Evolutionary conservation across 2,888 invertebrate species (phyloP), one percentile per base, ranked within the genome.

Genomic region (Erebia ligea): DNA sequence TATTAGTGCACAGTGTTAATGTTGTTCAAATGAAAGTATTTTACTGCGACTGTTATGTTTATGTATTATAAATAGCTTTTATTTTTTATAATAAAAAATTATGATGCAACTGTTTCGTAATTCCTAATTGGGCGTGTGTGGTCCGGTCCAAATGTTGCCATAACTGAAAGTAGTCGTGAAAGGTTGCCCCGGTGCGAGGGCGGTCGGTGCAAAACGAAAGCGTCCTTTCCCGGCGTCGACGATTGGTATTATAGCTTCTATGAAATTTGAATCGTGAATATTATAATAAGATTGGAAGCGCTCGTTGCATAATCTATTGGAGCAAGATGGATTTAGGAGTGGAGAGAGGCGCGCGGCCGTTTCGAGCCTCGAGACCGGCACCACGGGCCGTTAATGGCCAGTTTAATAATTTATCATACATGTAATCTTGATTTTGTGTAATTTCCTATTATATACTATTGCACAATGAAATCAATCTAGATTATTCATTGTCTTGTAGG

Each of bases 1-100:
- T 92, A 91, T 91, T 90, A 89, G 89, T 89, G 91, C 91, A 92
- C 91, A 87, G 86, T 91, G 91, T 92, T 92, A 88, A 86, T 84
- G 88, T 89, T 88, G 82, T 88, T 83, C 83, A 82, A 86, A 87
- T 84, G 84, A 86, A 86, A 86, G 85, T 86, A 86, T 86, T 86
- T 85, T 87, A 85, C 83, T 88, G 87, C 88, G 88, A 90, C 89
- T 92, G 92, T 92, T 92, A 90, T 84, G 88, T 80, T 91, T 89
- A 90, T 91, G 87, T 91, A 89, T 90, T 86, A 85, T 88, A 87
- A 86, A 85, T 89, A 89, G 88, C 89, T 90, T 92, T 90, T 91
- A 87, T 77, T 80, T 87, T 86, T 83, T 90, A 88, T 90, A 89
- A 81, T 88, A 91, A 90, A 89, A 90, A 90, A 89, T 4, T 87